A percentile compares a stretch with the other conserved stretches of the same genome.
Conservation (phyloP, 2,888 invertebrate genomes). For the Lamellibrachia columna region DNA sequence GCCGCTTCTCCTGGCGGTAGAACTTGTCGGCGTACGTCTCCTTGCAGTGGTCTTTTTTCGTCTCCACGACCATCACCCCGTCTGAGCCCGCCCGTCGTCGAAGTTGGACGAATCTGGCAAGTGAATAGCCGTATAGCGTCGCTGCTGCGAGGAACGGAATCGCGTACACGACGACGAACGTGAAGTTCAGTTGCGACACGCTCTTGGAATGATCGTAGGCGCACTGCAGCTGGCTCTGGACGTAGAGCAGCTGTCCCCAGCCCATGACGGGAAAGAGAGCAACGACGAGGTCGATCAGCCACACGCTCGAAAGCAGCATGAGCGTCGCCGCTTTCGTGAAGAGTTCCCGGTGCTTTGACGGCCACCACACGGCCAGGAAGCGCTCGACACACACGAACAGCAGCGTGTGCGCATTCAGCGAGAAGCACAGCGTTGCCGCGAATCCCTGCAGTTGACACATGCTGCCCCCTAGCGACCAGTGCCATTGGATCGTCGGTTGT, state of each 20-base stretch:
- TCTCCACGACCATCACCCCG: conserved; percentile 45
- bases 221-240: conserved; percentile 47
- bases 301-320: conserved; percentile 41
- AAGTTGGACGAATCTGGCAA: conserved; percentile 39
- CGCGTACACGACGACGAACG: conserved; percentile 43
- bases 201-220: conserved; percentile 43
- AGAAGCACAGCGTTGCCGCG: conserved; percentile 42
- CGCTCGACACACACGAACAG: conserved; percentile 46
- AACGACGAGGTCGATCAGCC: conserved; percentile 46
- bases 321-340: conserved; percentile 44
- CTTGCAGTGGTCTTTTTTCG: conserved; percentile 36
- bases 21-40: conserved; percentile 48
- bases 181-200: conserved; percentile 46
- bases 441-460: conserved; percentile 47
- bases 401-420: conserved; percentile 47
- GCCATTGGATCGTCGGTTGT: conserved; percentile 35
- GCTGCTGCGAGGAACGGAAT: conserved; percentile 43
- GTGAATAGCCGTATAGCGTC: conserved; percentile 41
- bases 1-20: conserved; percentile 39
- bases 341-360: conserved; percentile 48
- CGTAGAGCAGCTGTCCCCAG: conserved; percentile 46
- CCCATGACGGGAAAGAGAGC: conserved; percentile 48
- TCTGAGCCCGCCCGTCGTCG: conserved; percentile 36
- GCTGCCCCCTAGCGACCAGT: conserved; percentile 41
- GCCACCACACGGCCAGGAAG: conserved; percentile 45